Conservation (phyloP, 2,888 invertebrate species). For the Caenorhabditis zanzibari region DNA sequence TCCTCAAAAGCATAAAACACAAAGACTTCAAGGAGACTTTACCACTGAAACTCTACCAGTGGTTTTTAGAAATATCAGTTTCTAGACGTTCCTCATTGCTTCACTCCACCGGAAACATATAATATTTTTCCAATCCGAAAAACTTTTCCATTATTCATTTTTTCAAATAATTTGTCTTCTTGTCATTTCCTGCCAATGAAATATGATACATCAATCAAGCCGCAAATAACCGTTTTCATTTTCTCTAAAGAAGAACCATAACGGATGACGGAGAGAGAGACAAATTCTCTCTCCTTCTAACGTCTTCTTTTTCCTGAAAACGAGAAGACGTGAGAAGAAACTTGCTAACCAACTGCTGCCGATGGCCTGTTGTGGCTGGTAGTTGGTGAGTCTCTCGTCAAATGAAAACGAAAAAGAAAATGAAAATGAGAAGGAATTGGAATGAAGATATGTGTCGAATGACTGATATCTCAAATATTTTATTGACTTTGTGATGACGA, state of each 20-base stretch:
- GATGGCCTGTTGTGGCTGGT: conserved; percentile 21
- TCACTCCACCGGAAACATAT: neutral
- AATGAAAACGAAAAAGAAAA: conserved; percentile 54
- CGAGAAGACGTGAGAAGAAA: conserved; percentile 46
- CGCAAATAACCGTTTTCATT: conserved; percentile 39
- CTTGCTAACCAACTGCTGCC: conserved; percentile 50
- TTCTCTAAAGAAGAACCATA: conserved; percentile 27
- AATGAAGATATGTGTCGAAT: conserved; percentile 25
- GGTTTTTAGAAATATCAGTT: neutral
- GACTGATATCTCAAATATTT: conserved; percentile 34
- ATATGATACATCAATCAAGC: conserved; percentile 34
- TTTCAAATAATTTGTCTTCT: neutral
- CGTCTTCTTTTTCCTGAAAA: conserved; percentile 42
- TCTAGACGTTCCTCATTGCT: neutral
- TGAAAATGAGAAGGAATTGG: conserved; percentile 17
- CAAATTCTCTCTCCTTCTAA: conserved; percentile 18
- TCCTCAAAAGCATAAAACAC: no score
- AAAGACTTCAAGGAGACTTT: no score
- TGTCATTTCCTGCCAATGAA: conserved; percentile 9
- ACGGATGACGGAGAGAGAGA: conserved; percentile 16
- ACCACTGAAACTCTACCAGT: no score
- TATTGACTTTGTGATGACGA: neutral
- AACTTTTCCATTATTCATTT: neutral
- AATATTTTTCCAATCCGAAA: neutral
- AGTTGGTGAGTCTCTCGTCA: conserved; percentile 35